phyloP scores from a whole-genome alignment of 2,888 invertebrate genomes.

The Coecobrya sp. region DNA sequence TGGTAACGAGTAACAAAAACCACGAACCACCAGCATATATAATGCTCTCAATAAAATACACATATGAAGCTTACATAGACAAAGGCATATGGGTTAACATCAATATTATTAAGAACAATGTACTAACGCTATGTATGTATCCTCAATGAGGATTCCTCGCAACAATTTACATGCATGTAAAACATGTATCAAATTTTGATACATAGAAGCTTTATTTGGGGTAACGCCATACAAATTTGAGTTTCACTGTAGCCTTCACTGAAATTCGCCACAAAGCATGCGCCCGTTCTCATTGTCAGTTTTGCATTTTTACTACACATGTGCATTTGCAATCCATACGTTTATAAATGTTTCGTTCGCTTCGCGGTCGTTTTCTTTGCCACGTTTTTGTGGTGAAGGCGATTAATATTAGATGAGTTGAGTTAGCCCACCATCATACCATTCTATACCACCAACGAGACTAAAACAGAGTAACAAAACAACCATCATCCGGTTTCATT shows the following conservation, averaged over 20 bases:
- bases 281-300: background rate
- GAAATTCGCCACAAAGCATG: background rate
- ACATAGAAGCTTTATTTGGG: background rate
- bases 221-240: background rate
- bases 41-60: background rate
- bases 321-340: background rate
- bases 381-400: conserved; percentile 68
- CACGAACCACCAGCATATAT: conserved; percentile 31
- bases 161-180: no score
- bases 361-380: conserved; percentile 74
- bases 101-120: background rate
- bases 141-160: no score
- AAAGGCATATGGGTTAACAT: background rate
- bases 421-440: conserved; percentile 60
- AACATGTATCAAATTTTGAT: no score
- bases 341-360: conserved; percentile 4
- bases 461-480: conserved; percentile 30
- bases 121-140: background rate
- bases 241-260: background rate
- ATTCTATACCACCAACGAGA: background rate
- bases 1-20: conserved; percentile 27
- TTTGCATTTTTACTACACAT: background rate
- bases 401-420: conserved; percentile 75
- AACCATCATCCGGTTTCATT: conserved; percentile 73
- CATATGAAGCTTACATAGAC: background rate